Conservation (phyloP, 2,888 invertebrate species). For the Capitulum mitella region DNA sequence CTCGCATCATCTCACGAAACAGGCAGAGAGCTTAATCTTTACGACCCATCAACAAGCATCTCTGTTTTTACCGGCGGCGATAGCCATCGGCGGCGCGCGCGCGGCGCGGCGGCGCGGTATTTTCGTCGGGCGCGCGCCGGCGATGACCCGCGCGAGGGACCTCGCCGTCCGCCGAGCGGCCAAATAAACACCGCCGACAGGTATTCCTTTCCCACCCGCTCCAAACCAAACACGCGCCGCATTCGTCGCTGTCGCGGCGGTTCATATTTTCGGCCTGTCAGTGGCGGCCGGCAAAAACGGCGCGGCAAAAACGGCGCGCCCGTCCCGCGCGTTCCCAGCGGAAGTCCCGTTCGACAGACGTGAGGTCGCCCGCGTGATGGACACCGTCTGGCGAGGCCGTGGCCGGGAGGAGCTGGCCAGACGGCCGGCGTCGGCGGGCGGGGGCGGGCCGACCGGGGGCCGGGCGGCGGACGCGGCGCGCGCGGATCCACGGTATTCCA, state of each 20-base stretch:
- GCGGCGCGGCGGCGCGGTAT: neutral
- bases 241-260: slow-evolving; percentile 10
- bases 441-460: neutral
- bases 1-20: slow-evolving; percentile 10
- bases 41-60: slow-evolving; percentile 15
- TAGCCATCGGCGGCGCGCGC: slow-evolving; percentile 9
- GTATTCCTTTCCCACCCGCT: slow-evolving; percentile 3
- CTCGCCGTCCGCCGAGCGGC: neutral
- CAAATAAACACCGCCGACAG: slow-evolving; percentile 19
- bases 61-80: slow-evolving; percentile 11
- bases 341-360: neutral
- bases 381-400: too few relatives aligned
- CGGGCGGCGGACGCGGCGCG: neutral
- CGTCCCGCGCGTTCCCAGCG: neutral
- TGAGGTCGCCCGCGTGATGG: neutral
- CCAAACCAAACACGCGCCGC: neutral
- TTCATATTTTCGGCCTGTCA: slow-evolving; percentile 19
- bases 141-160: neutral
- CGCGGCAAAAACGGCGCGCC: neutral
- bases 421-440: neutral
- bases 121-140: neutral
- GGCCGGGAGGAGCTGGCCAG: neutral
- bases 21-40: neutral
- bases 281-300: neutral
- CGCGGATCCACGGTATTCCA: too few relatives aligned